Evolutionary conservation across 23 tunicate species (phyloP).

Genomic region (Clavelina lepadiformis): DNA sequence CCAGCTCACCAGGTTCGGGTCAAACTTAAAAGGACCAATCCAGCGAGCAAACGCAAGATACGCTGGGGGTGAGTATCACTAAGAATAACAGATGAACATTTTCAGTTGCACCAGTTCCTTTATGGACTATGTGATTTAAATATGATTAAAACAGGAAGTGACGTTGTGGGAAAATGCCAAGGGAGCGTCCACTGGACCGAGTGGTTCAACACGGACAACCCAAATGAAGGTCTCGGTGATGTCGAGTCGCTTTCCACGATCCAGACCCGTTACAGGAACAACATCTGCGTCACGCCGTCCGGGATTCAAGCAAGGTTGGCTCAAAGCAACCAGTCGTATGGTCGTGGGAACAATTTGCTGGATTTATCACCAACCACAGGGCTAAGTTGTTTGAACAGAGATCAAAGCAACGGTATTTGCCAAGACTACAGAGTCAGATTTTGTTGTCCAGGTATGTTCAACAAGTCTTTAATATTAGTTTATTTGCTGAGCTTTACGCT

Average conservation of each 20-base stretch:
- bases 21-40: conserved; percentile 6
- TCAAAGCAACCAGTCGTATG: conserved; percentile 10
- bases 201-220: conserved; percentile 26
- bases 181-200: conserved; percentile 11
- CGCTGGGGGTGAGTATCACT: conserved; percentile 8
- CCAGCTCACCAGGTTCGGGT: conserved; percentile 12
- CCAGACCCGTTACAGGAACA: neutral
- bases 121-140: neutral
- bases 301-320: conserved; percentile 33
- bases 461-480: too few species aligned
- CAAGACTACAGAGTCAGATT: conserved; percentile 44
- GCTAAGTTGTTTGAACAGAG: conserved; percentile 26
- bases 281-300: conserved; percentile 22
- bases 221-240: conserved; percentile 22
- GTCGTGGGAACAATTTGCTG: conserved; percentile 17
- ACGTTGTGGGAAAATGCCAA: conserved; percentile 25
- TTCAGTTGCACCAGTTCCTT: neutral
- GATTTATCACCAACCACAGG: conserved; percentile 26
- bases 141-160: neutral
- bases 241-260: conserved; percentile 10
- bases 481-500: too few species aligned
- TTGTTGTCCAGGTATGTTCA: conserved; percentile 57
- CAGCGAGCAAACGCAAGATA: conserved; percentile 17
- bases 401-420: conserved; percentile 35
- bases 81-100: neutral